Evolutionary conservation across 2,888 invertebrate species (phyloP).

Genomic region (Syrphus vitripennis): DNA sequence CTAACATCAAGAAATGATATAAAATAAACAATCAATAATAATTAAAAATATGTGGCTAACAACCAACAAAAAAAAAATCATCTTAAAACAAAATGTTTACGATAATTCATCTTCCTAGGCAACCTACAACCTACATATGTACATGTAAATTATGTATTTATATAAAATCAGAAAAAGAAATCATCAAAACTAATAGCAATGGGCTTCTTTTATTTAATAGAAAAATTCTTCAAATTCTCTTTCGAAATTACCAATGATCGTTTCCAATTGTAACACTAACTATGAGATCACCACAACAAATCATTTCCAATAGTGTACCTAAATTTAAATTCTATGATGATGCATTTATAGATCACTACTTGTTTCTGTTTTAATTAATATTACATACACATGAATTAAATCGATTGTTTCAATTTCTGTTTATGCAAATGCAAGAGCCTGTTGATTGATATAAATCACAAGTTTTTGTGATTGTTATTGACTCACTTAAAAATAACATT

Average conservation of each 20-base stretch:
- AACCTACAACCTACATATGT: not conserved
- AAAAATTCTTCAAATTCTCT: not conserved
- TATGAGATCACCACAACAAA: conserved; percentile 46
- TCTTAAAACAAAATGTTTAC: not conserved
- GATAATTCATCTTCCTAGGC: not conserved
- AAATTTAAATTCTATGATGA: not conserved
- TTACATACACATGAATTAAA: conserved; percentile 15
- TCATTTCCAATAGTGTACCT: not conserved
- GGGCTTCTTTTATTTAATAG: not conserved
- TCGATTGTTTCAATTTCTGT: conserved; percentile 5
- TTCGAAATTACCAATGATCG: not conserved
- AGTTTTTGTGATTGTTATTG: conserved; percentile 16
- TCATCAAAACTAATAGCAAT: not conserved
- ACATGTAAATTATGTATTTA: too few species aligned
- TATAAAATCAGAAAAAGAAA: too few species aligned
- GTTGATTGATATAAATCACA: conserved; percentile 19
- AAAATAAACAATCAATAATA: too few species aligned
- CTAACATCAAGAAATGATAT: too few species aligned
- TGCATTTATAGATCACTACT: conserved; percentile 16
- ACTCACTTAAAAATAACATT: conserved; percentile 22
- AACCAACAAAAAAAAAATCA: too few species aligned
- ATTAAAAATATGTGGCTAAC: too few species aligned
- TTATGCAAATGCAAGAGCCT: conserved; percentile 20
- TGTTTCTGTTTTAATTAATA: conserved; percentile 11
- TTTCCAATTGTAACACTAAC: conserved; percentile 24